Evolutionary conservation across 2,113 vertebrate genomes (phyloP).

Genomic region (Dipodomys ordii): DNA sequence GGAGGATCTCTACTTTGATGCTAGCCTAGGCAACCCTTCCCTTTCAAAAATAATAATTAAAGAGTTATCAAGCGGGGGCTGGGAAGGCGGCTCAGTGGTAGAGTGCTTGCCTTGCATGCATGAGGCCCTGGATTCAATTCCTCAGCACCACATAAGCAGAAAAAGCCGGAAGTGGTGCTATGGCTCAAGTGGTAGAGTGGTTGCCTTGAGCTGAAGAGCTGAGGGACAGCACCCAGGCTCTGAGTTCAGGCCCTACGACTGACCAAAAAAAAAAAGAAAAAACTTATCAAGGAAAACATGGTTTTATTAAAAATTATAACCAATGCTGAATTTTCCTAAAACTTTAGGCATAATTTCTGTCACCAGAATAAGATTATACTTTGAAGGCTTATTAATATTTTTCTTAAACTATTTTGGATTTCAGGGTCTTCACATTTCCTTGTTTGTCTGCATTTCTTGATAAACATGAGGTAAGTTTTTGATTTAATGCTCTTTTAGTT

Average conservation of each 20-base stretch:
- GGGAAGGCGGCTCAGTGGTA: too few relatives aligned
- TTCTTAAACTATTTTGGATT: conserved; percentile 73
- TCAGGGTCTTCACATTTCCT: conserved; percentile 89
- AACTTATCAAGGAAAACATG: background rate
- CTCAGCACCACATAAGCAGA: too few relatives aligned
- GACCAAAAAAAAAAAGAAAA: too few relatives aligned
- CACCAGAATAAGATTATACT: conserved; percentile 14
- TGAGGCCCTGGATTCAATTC: too few relatives aligned
- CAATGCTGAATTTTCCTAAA: conserved; percentile 20
- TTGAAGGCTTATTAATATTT: background rate
- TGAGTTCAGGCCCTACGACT: too few relatives aligned
- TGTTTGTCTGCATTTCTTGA: conserved; percentile 87
- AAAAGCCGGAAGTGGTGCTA: too few relatives aligned
- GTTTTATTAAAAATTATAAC: conserved; percentile 19
- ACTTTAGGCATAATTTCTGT: conserved; percentile 33
- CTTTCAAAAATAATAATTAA: background rate
- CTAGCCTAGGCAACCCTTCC: background rate
- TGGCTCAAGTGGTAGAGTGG: too few relatives aligned
- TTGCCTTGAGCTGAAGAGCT: too few relatives aligned
- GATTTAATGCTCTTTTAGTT: conserved; percentile 41
- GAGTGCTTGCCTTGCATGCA: too few relatives aligned
- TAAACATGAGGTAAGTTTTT: conserved; percentile 85
- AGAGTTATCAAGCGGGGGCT: background rate
- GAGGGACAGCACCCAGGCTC: too few relatives aligned
- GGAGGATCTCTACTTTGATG: background rate